Conservation (phyloP, 2,797 vertebrate species). For the Poeciliopsis infans region DNA sequence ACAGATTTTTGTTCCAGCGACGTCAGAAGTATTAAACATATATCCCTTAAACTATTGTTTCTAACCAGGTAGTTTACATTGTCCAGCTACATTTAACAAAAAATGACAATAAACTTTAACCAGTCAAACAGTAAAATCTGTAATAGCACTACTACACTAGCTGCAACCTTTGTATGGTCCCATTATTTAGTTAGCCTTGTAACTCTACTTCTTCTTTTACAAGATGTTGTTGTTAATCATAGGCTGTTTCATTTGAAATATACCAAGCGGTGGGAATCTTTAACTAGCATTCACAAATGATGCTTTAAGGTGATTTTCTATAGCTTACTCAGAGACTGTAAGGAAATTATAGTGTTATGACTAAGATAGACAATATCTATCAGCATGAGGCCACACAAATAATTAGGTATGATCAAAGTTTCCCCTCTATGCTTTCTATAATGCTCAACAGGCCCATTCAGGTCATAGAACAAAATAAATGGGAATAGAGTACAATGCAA, state of each 20-base stretch:
- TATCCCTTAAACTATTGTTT: neutral
- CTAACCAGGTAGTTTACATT: neutral
- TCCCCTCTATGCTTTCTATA: neutral
- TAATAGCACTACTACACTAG: neutral
- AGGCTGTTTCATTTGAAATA: neutral
- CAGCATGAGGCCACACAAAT: neutral
- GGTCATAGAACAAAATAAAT: neutral
- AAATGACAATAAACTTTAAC: neutral
- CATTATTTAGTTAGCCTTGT: neutral
- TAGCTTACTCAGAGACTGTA: neutral
- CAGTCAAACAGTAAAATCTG: neutral
- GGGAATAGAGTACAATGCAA: too few relatives aligned
- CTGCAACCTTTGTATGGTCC: neutral
- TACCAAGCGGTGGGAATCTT: neutral
- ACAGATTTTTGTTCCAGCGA: constrained; percentile 2
- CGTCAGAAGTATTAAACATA: constrained; percentile 3
- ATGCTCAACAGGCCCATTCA: neutral
- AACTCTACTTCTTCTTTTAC: neutral
- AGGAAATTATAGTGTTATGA: neutral
- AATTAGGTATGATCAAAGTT: neutral
- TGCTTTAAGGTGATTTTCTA: neutral
- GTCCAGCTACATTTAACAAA: neutral
- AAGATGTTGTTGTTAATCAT: neutral
- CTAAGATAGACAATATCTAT: neutral
- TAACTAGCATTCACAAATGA: neutral